phyloP scores from a whole-genome alignment of 1,140 invertebrate genomes.

The Ostrea denselamellosa region DNA sequence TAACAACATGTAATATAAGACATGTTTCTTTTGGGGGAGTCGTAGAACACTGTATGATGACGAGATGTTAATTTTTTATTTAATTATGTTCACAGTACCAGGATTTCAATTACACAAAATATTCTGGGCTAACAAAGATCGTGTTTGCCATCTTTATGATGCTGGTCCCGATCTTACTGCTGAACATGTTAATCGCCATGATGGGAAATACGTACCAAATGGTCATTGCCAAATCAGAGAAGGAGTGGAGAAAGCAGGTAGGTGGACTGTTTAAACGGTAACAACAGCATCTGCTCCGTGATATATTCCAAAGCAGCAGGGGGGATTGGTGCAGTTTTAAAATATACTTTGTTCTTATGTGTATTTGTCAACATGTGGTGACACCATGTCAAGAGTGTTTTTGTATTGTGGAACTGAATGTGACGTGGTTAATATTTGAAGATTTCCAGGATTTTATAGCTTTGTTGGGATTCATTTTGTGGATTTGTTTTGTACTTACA shows the following conservation, averaged over 20 bases:
- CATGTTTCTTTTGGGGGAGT: neutral
- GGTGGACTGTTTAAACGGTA: slow-evolving; percentile 37
- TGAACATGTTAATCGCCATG: slow-evolving; percentile 82
- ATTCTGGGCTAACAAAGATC: slow-evolving; percentile 93
- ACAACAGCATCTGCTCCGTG: too few relatives aligned
- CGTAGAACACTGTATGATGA: neutral
- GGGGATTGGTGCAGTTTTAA: too few relatives aligned
- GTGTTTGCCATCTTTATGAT: slow-evolving; percentile 99
- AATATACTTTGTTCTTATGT: too few relatives aligned
- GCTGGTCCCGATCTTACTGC: slow-evolving; percentile 92
- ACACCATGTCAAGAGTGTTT: too few relatives aligned
- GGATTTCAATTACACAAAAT: slow-evolving; percentile 91
- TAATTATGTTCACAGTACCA: slow-evolving; percentile 87
- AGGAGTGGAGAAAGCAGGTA: slow-evolving; percentile 98
- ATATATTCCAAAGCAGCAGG: too few relatives aligned
- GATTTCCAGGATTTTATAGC: too few relatives aligned
- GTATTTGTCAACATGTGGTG: too few relatives aligned
- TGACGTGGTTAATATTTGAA: too few relatives aligned
- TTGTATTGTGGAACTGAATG: too few relatives aligned
- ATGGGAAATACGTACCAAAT: slow-evolving; percentile 82
- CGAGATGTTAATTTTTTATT: neutral
- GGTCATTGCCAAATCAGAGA: slow-evolving; percentile 98
- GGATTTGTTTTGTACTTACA: too few relatives aligned
- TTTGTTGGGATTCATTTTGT: too few relatives aligned
- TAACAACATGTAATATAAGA: too few relatives aligned